A percentile compares a stretch with the other conserved stretches of the same genome.
Evolutionary conservation across 2,888 invertebrate genomes (phyloP).

Genomic region (Acronicta alni): DNA sequence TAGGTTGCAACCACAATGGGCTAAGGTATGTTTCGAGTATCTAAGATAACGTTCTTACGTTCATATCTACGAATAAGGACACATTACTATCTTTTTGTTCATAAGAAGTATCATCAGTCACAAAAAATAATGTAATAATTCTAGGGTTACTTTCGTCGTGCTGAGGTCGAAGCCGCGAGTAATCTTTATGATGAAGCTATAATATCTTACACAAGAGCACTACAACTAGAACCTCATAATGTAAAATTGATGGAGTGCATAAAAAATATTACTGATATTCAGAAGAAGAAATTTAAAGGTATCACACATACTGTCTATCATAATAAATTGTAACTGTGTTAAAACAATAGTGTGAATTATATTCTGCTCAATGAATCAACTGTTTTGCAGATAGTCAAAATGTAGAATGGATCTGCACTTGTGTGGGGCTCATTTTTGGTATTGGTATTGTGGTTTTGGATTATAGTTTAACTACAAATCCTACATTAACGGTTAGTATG

Average conservation of each 20-base stretch:
- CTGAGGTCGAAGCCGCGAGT: conserved; percentile 92
- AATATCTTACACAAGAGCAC: conserved; percentile 91
- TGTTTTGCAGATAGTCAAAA: conserved; percentile 90
- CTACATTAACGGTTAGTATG: conserved; percentile 90
- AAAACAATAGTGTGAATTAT: background rate
- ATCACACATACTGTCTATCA: conserved; percentile 21
- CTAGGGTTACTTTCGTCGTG: conserved; percentile 93
- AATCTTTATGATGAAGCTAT: conserved; percentile 91
- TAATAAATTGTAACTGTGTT: too few relatives aligned
- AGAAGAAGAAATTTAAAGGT: conserved; percentile 91
- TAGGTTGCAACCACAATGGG: conserved; percentile 93
- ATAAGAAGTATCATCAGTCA: too few relatives aligned
- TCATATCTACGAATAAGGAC: too few relatives aligned
- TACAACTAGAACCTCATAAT: conserved; percentile 92
- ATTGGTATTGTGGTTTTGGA: conserved; percentile 92
- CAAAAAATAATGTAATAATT: conserved; percentile 5
- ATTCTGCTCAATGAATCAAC: background rate
- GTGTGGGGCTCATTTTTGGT: conserved; percentile 92
- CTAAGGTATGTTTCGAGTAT: conserved; percentile 88
- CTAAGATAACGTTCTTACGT: background rate
- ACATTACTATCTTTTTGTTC: too few relatives aligned
- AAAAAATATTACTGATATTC: conserved; percentile 88
- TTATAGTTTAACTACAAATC: conserved; percentile 90
- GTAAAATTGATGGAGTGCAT: conserved; percentile 90
- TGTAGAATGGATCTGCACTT: conserved; percentile 93